Conservation (phyloP, 1,140 invertebrate species). For the Pissodes strobi region DNA sequence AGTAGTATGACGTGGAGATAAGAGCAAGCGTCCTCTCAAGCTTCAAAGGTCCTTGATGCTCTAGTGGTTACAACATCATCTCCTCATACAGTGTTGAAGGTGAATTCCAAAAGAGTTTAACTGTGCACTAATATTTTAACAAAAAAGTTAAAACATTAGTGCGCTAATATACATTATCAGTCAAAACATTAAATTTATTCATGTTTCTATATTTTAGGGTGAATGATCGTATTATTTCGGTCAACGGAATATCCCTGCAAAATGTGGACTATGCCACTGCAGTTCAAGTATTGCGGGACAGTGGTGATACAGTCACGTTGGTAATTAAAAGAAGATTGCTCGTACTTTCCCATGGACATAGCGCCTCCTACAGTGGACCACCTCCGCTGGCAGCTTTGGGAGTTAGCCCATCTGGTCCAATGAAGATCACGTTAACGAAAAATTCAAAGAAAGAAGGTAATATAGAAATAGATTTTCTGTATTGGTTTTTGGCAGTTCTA, state of each 20-base stretch:
- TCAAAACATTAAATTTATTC: background rate
- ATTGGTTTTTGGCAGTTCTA: too few relatives aligned
- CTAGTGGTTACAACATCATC: too few relatives aligned
- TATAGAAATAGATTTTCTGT: too few relatives aligned
- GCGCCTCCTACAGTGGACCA: slow-evolving; percentile 59
- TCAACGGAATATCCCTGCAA: slow-evolving; percentile 94
- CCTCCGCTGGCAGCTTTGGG: slow-evolving; percentile 61
- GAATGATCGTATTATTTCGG: slow-evolving; percentile 95
- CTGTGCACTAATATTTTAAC: too few relatives aligned
- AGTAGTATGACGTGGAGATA: too few relatives aligned
- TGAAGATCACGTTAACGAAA: slow-evolving; percentile 82
- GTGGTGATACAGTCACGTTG: slow-evolving; percentile 85
- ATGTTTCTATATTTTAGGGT: slow-evolving; percentile 78
- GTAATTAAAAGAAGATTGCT: slow-evolving; percentile 78
- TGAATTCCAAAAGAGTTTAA: too few relatives aligned
- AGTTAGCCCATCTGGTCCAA: slow-evolving; percentile 64
- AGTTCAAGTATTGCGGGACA: slow-evolving; percentile 87
- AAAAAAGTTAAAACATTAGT: background rate
- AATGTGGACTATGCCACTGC: slow-evolving; percentile 96
- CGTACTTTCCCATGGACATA: slow-evolving; percentile 58
- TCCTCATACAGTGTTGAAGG: too few relatives aligned
- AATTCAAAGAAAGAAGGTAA: slow-evolving; percentile 93
- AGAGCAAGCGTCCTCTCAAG: too few relatives aligned
- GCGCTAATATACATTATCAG: background rate
- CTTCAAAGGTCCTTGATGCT: too few relatives aligned